These are phyloP conservation scores for Globia sparganii DNA, from an alignment of 2,888 invertebrate genomes.

Conservation along the genomic window DNA sequence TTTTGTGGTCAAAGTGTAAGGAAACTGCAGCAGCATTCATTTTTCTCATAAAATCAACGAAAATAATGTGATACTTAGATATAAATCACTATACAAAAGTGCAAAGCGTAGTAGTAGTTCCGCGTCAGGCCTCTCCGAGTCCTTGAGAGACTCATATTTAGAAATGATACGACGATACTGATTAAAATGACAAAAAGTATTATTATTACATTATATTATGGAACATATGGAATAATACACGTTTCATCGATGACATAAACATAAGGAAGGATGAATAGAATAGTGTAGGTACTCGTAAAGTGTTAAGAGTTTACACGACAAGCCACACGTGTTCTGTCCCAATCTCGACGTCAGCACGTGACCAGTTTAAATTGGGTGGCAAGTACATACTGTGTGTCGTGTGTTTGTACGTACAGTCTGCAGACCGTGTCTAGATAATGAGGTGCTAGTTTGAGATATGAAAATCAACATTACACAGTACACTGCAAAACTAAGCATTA, in stretches of 20 bases:
- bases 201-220: conserved; percentile 9
- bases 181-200: conserved; percentile 4
- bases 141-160: conserved; percentile 22
- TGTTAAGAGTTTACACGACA: conserved; percentile 24
- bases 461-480: conserved; percentile 24
- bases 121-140: neutral
- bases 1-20: neutral
- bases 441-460: conserved; percentile 12
- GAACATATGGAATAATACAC: too few relatives aligned
- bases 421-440: conserved; percentile 32
- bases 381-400: conserved; percentile 12
- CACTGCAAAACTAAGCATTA: neutral
- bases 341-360: conserved; percentile 52
- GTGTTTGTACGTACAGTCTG: conserved; percentile 23
- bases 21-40: neutral
- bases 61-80: neutral
- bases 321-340: conserved; percentile 54
- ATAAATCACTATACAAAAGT: neutral
- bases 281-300: conserved; percentile 10
- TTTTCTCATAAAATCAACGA: neutral
- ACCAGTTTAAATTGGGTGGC: conserved; percentile 52
- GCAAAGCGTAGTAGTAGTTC: neutral
- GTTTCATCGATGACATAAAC: neutral
- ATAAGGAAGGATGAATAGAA: conserved; percentile 15
- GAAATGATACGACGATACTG: conserved; percentile 4